Evolutionary conservation across 2,888 invertebrate genomes (phyloP).

Genomic region (Drosophila falleni): DNA sequence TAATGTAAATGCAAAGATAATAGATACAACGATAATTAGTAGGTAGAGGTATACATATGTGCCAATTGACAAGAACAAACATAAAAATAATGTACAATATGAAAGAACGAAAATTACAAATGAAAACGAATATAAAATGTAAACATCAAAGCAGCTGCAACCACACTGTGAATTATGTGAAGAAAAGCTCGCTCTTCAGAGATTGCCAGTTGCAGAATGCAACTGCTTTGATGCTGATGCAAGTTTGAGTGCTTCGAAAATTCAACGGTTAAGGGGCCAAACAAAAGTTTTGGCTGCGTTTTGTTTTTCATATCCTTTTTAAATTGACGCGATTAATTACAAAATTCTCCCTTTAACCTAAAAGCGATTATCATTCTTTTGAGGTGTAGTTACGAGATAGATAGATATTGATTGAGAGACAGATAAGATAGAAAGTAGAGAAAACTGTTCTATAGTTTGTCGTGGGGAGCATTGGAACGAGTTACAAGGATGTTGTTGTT

Average conservation of each 20-base stretch:
- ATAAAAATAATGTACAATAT: conserved; percentile 63
- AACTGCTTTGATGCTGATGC: conserved; percentile 62
- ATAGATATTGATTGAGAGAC: conserved; percentile 52
- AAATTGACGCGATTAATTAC: conserved; percentile 80
- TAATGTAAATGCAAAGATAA: conserved; percentile 66
- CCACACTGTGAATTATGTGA: conserved; percentile 21
- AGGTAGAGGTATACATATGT: conserved; percentile 55
- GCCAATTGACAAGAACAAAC: conserved; percentile 75
- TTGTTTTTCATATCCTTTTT: conserved; percentile 35
- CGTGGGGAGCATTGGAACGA: conserved; percentile 60
- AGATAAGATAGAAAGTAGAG: conserved; percentile 64
- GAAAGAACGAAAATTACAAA: conserved; percentile 69
- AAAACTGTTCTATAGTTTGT: conserved; percentile 68
- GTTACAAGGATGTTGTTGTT: conserved; percentile 65
- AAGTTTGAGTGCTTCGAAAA: conserved; percentile 79
- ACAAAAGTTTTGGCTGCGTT: conserved; percentile 51
- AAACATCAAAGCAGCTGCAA: conserved; percentile 55
- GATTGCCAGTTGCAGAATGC: conserved; percentile 38
- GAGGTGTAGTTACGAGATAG: conserved; percentile 67
- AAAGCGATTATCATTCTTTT: conserved; percentile 79
- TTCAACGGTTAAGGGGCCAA: conserved; percentile 71
- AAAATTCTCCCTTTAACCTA: conserved; percentile 85
- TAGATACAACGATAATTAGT: conserved; percentile 78
- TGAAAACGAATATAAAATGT: conserved; percentile 55
- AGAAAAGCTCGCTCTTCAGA: conserved; percentile 17